Percentiles rank a stretch among this genome's conserved stretches.
phyloP scores from a whole-genome alignment of 1,140 invertebrate genomes.

The Calephelis nemesis region DNA sequence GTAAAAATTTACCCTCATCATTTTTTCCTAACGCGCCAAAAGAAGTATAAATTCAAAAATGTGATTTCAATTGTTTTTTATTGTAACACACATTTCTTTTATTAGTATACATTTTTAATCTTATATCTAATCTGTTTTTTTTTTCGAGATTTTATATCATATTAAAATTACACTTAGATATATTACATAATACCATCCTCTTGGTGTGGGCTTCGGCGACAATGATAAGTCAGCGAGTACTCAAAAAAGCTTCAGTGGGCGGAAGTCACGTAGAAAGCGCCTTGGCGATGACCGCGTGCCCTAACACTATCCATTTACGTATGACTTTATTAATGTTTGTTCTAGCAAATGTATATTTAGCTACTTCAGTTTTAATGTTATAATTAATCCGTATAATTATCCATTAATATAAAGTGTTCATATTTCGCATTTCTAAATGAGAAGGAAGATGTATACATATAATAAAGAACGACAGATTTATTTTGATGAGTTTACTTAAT shows the following conservation, averaged over 20 bases:
- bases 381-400: neutral
- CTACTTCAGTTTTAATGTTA: conserved; percentile 2
- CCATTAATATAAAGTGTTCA: neutral
- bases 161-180: neutral
- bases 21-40: no score
- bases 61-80: no score
- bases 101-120: no score
- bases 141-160: no score
- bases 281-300: conserved; percentile 29
- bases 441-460: no score
- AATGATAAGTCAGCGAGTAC: conserved; percentile 61
- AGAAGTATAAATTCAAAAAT: no score
- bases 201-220: conserved; percentile 44
- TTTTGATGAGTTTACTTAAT: no score
- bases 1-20: no score
- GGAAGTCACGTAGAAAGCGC: conserved; percentile 27
- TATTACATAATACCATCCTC: conserved; percentile 17
- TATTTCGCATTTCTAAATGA: no score
- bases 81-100: no score
- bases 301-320: conserved; percentile 19
- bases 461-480: no score
- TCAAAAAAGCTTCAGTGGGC: conserved; percentile 38
- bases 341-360: neutral
- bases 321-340: conserved; percentile 12
- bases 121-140: no score